A percentile compares a stretch with the other conserved stretches of the same genome.
phyloP scores from a whole-genome alignment of 2,113 vertebrate genomes.

The Myiozetetes cayanensis region DNA sequence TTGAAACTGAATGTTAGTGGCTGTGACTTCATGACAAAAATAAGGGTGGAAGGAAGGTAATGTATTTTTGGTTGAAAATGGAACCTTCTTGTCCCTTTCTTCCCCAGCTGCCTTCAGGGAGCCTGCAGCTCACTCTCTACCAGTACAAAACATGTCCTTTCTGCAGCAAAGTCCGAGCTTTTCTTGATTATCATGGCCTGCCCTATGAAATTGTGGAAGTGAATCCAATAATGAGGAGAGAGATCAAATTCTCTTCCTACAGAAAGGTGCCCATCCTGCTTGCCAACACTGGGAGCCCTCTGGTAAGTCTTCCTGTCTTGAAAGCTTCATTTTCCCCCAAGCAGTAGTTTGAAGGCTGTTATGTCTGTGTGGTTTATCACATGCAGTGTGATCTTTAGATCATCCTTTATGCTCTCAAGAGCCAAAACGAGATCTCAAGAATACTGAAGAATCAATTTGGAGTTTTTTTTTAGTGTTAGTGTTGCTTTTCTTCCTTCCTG shows the following conservation, averaged over 20 bases:
- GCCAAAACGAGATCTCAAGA: neutral
- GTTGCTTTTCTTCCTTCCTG: neutral
- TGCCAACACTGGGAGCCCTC: slow-evolving; percentile 63
- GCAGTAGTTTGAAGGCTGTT: neutral
- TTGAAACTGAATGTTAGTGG: neutral
- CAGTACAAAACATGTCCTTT: slow-evolving; percentile 98
- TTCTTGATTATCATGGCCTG: slow-evolving; percentile 90
- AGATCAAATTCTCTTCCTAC: slow-evolving; percentile 95
- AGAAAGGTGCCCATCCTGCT: slow-evolving; percentile 93
- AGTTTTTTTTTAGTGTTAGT: neutral
- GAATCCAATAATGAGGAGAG: slow-evolving; percentile 90
- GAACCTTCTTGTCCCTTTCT: neutral
- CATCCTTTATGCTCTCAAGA: neutral
- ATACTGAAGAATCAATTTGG: neutral
- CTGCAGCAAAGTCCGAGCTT: slow-evolving; percentile 97
- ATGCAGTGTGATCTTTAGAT: neutral
- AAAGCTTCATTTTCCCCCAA: neutral
- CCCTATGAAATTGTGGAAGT: slow-evolving; percentile 93
- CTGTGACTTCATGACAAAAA: neutral
- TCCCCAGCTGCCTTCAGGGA: slow-evolving; percentile 40
- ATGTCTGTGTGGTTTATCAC: neutral
- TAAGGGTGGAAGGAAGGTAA: neutral
- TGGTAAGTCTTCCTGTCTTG: slow-evolving; percentile 67
- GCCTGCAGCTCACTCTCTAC: slow-evolving; percentile 85
- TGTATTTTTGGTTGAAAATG: neutral